A percentile compares a stretch with the other conserved stretches of the same genome.
Conservation (phyloP, 2,797 vertebrate genomes). For the Chiloscyllium punctatum region DNA sequence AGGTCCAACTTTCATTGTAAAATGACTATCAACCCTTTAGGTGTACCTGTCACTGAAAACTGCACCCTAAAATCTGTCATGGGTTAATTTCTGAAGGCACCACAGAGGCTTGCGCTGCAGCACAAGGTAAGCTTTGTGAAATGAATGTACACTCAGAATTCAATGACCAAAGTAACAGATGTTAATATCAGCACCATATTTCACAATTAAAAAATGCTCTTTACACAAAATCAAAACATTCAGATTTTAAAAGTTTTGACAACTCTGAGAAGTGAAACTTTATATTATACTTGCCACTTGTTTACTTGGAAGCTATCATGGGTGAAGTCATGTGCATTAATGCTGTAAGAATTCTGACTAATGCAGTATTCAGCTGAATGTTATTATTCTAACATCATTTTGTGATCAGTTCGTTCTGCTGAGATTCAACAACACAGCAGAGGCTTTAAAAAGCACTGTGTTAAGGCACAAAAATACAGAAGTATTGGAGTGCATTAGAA, state of each 20-base stretch:
- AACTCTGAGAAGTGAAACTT: neutral
- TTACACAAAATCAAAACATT: neutral
- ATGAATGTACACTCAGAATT: neutral
- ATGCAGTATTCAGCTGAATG: neutral
- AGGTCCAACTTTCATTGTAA: neutral
- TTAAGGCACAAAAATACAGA: neutral
- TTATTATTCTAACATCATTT: neutral
- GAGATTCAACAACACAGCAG: neutral
- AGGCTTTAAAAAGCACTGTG: neutral
- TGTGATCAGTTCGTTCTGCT: neutral
- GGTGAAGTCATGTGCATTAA: too few relatives aligned
- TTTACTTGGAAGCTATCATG: neutral
- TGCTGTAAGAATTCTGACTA: neutral
- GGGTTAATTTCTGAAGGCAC: neutral
- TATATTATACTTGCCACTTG: neutral
- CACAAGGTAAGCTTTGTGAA: neutral
- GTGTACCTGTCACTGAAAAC: neutral
- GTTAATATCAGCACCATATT: neutral
- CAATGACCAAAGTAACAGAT: neutral
- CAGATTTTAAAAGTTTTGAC: neutral
- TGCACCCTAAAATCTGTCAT: neutral
- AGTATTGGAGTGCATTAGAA: slow-evolving; percentile 10
- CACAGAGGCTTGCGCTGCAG: neutral
- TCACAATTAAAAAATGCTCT: neutral
- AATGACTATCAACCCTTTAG: neutral